Percentiles rank a stretch among this genome's conserved stretches.
phyloP scores from a whole-genome alignment of 2,113 vertebrate genomes.

The Romanogobio albipinnatus region DNA sequence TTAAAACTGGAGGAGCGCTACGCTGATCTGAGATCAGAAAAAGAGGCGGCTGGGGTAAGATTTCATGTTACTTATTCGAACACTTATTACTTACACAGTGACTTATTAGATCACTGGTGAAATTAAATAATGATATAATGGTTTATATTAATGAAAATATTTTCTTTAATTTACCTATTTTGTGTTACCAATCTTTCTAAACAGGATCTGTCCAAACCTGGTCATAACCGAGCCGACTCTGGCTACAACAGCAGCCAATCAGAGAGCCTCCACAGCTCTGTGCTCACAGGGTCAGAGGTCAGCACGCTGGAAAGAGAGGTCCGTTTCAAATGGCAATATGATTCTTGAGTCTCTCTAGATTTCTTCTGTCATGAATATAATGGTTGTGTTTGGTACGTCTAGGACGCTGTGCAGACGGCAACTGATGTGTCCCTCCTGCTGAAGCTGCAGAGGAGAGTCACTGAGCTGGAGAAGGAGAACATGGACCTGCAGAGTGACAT shows the following conservation, averaged over 20 bases:
- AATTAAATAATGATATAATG: too few species aligned
- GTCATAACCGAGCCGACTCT: constrained; percentile 86
- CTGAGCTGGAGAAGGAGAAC: constrained; percentile 92
- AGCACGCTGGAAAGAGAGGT: constrained; percentile 40
- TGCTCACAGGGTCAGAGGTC: constrained; percentile 80
- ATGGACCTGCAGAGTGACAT: constrained; percentile 85
- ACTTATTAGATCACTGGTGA: too few species aligned
- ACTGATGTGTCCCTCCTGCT: constrained; percentile 90
- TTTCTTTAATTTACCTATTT: background rate
- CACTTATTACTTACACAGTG: too few species aligned
- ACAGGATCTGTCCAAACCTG: constrained; percentile 81
- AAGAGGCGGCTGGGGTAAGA: constrained; percentile 80
- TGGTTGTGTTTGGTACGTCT: constrained; percentile 10
- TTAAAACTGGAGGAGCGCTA: constrained; percentile 89
- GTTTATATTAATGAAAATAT: background rate
- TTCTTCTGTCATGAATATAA: background rate
- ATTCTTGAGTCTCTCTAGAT: background rate
- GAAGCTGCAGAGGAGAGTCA: constrained; percentile 92
- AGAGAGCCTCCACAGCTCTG: constrained; percentile 85
- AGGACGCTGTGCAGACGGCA: constrained; percentile 82
- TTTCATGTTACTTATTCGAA: too few species aligned
- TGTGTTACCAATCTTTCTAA: background rate
- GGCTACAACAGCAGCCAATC: constrained; percentile 90
- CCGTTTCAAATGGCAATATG: background rate
- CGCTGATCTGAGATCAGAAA: constrained; percentile 87